These are phyloP conservation scores for Sphaerophoria taeniata DNA, from an alignment of 2,888 invertebrate genomes.

Conservation along the genomic window DNA sequence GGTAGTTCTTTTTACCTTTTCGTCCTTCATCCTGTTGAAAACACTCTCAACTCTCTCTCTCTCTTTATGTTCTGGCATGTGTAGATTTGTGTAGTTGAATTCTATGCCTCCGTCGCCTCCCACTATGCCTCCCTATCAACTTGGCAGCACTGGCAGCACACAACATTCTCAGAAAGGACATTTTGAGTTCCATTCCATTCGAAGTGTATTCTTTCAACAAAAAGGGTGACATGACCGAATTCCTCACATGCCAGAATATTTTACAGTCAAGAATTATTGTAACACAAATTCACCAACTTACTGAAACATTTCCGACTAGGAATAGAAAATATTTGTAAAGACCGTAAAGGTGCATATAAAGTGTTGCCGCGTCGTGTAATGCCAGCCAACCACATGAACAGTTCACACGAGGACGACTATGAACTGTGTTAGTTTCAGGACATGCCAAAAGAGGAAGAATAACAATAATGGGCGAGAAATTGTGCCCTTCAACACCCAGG, in stretches of 20 bases:
- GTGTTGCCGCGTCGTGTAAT: constrained; percentile 30
- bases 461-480: constrained; percentile 62
- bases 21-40: constrained; percentile 3
- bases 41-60: neutral
- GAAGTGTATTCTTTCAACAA: neutral
- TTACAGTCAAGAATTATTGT: constrained; percentile 42
- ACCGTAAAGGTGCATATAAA: constrained; percentile 16
- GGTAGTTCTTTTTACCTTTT: constrained; percentile 16
- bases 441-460: constrained; percentile 43
- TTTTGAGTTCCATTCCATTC: constrained; percentile 10
- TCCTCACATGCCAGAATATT: constrained; percentile 49
- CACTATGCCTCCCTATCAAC: neutral
- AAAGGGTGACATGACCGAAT: constrained; percentile 64
- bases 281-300: constrained; percentile 47
- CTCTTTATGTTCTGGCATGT: constrained; percentile 12
- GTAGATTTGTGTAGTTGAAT: neutral
- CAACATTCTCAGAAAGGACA: constrained; percentile 57
- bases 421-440: neutral
- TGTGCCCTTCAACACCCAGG: constrained; percentile 67
- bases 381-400: neutral
- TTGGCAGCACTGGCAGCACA: constrained; percentile 19
- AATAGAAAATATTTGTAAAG: constrained; percentile 10
- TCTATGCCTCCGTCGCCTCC: neutral
- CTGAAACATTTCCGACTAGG: neutral
- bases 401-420: no score